Conservation (phyloP, 2,888 invertebrate genomes). For the Cryptops parisi region DNA sequence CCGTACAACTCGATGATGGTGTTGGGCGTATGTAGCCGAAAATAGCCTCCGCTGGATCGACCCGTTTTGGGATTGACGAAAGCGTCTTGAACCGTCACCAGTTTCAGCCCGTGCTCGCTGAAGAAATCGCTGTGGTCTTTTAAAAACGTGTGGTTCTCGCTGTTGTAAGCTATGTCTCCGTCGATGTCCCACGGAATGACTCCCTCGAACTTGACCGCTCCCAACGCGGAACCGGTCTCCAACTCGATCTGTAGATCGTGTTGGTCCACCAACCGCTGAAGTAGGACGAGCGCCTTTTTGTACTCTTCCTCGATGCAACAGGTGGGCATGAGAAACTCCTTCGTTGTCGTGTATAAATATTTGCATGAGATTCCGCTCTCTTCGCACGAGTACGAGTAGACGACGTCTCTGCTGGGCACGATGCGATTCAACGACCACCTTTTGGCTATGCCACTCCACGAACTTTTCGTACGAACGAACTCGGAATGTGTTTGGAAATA, state of each 20-base stretch:
- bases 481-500: neutral
- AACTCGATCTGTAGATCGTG: conserved; percentile 25
- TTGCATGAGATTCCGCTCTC: neutral
- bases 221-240: conserved; percentile 26
- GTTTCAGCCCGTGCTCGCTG: conserved; percentile 15
- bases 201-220: conserved; percentile 29
- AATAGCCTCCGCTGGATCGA: conserved; percentile 22
- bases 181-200: conserved; percentile 30
- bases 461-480: neutral
- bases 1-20: conserved; percentile 27
- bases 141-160: conserved; percentile 23
- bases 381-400: neutral
- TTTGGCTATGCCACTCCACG: neutral
- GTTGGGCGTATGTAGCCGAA: conserved; percentile 20
- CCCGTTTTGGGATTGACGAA: conserved; percentile 9
- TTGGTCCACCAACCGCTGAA: conserved; percentile 22
- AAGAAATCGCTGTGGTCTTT: conserved; percentile 15
- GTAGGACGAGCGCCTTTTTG: conserved; percentile 21
- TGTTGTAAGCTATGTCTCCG: conserved; percentile 24
- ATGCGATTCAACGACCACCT: neutral
- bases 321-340: neutral
- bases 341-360: neutral
- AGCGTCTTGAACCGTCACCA: conserved; percentile 4
- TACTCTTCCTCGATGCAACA: conserved; percentile 19
- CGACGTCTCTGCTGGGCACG: neutral